phyloP scores from a whole-genome alignment of 92 coral and sea anemone genomes.

The Palythoa grandiflora region DNA sequence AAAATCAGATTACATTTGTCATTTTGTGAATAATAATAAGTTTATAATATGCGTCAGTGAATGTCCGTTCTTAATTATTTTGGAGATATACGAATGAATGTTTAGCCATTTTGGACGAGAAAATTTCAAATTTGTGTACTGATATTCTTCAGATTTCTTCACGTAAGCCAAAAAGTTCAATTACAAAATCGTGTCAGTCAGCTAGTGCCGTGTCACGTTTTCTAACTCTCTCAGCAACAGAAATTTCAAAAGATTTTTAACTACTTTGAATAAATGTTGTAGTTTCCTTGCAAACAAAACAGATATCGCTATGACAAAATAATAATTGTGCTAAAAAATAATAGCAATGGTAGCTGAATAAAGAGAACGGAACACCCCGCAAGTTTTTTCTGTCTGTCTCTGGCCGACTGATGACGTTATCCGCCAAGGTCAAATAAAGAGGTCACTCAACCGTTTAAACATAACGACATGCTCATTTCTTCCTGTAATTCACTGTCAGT shows the following conservation, averaged over 20 bases:
- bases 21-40: too few species aligned
- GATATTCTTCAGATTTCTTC: too few species aligned
- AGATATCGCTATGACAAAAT: background rate
- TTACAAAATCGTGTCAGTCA: too few species aligned
- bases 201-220: too few species aligned
- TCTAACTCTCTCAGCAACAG: background rate
- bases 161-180: too few species aligned
- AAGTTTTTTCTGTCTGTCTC: background rate
- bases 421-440: slow-evolving; percentile 1
- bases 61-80: too few species aligned
- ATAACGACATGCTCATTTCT: slow-evolving; percentile 5
- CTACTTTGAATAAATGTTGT: background rate
- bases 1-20: too few species aligned
- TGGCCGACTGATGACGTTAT: slow-evolving; percentile 35
- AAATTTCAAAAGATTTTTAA: background rate
- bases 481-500: slow-evolving; percentile 4
- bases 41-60: too few species aligned
- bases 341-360: background rate
- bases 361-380: too few species aligned
- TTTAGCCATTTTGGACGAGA: too few species aligned
- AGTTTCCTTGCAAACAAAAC: background rate
- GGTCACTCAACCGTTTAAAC: slow-evolving; percentile 15
- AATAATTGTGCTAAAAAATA: background rate
- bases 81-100: too few species aligned
- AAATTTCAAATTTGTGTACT: too few species aligned